Conservation (phyloP, 30 jellyfish, hydroid and myxozoan genomes). For the Pseudorhiza aurosa region DNA sequence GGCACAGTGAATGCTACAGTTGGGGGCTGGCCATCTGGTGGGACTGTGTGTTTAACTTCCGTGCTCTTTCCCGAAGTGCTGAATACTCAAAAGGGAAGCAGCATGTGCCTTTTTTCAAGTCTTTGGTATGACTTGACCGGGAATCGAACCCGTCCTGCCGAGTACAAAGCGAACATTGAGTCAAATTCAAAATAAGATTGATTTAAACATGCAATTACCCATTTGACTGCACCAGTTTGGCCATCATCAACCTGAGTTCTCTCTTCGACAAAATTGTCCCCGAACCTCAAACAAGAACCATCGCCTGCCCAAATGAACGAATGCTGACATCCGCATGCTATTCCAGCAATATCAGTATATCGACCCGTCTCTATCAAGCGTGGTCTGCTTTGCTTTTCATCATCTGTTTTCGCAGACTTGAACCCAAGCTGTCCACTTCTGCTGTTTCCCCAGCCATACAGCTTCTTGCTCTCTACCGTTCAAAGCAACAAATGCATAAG, state of each 20-base stretch:
- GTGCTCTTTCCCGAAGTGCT: no score
- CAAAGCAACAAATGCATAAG: no score
- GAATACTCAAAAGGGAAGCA: no score
- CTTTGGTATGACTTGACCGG: no score
- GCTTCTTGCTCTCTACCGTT: constrained; percentile 39
- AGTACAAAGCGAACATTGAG: no score
- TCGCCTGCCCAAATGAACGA: constrained; percentile 39
- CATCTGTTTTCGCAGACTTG: neutral
- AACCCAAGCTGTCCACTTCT: constrained; percentile 52
- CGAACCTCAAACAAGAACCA: constrained; percentile 39
- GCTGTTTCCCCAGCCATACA: constrained; percentile 69
- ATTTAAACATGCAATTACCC: no score
- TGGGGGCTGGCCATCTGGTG: no score
- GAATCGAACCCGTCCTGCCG: no score
- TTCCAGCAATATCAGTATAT: constrained; percentile 27
- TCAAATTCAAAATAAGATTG: no score
- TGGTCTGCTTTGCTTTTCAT: neutral
- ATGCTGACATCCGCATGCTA: constrained; percentile 51
- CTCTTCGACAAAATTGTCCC: neutral
- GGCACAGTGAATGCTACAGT: no score
- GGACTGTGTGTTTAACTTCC: no score
- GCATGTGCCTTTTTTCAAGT: no score
- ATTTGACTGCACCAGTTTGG: neutral
- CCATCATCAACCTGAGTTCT: neutral
- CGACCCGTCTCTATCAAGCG: neutral